phyloP scores from a whole-genome alignment of 2,113 vertebrate species.

The Entelurus aequoreus region DNA sequence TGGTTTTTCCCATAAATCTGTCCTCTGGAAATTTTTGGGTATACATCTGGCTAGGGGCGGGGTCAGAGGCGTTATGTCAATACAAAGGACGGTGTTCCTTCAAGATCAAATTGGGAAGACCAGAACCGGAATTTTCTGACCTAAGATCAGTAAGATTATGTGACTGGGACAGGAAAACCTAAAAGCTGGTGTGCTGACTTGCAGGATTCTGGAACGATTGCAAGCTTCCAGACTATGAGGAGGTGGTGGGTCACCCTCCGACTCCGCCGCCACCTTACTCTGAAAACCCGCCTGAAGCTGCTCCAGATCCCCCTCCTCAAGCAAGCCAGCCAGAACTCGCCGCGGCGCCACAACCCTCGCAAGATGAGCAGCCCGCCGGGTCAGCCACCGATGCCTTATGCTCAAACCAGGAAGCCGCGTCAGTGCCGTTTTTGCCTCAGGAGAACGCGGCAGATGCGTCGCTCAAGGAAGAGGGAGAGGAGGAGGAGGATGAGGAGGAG shows the following conservation, averaged over 20 bases:
- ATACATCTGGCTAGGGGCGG: too few relatives aligned
- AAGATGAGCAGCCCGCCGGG: conserved; percentile 6
- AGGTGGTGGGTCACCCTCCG: conserved; percentile 77
- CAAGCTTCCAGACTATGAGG: conserved; percentile 80
- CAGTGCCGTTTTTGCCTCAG: conserved; percentile 15
- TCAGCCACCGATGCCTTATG: neutral
- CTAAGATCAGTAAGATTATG: too few relatives aligned
- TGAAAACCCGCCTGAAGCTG: conserved; percentile 59
- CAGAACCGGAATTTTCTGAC: too few relatives aligned
- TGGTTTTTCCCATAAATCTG: too few relatives aligned
- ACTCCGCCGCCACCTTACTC: conserved; percentile 80
- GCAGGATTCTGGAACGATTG: conserved; percentile 79
- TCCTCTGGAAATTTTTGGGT: too few relatives aligned
- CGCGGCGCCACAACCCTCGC: conserved; percentile 27
- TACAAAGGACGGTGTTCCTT: too few relatives aligned
- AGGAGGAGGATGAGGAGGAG: conserved; percentile 56
- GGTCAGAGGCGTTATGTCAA: too few relatives aligned
- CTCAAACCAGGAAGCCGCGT: conserved; percentile 17
- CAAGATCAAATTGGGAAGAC: too few relatives aligned
- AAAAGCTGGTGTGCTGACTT: conserved; percentile 16
- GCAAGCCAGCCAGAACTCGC: conserved; percentile 28
- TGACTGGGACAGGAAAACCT: neutral
- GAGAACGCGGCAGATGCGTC: conserved; percentile 29
- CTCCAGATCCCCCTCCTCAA: conserved; percentile 28
- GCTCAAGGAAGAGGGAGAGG: conserved; percentile 28